Evolutionary conservation across 2,113 vertebrate species (phyloP).

Genomic region (Sorex fumeus): DNA sequence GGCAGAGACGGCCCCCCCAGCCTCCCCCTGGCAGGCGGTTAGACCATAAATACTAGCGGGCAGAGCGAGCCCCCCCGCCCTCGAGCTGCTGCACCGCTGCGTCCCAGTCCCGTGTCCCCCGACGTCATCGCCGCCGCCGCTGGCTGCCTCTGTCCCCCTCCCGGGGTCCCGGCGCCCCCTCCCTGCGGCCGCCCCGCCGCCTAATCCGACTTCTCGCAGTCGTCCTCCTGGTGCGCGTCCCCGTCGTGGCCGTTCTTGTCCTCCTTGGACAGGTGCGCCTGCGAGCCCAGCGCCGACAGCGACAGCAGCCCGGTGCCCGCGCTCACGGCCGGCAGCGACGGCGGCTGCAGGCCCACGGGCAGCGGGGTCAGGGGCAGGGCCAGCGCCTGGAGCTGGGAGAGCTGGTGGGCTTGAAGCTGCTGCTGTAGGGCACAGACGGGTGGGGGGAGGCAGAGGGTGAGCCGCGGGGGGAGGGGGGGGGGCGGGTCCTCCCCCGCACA

Average conservation of each 20-base stretch:
- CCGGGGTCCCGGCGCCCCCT: too few species aligned
- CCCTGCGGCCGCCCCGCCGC: background rate
- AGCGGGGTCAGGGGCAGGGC: conserved; percentile 96
- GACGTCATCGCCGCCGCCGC: too few species aligned
- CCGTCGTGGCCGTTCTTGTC: conserved; percentile 96
- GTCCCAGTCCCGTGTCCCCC: too few species aligned
- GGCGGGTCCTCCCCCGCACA: background rate
- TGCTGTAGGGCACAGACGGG: conserved; percentile 89
- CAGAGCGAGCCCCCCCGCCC: too few species aligned
- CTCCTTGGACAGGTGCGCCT: conserved; percentile 96
- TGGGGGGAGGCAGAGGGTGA: background rate
- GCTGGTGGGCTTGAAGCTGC: conserved; percentile 99
- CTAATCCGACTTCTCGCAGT: conserved; percentile 98
- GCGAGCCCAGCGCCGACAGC: conserved; percentile 96
- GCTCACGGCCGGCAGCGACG: conserved; percentile 93
- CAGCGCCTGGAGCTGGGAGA: conserved; percentile 98
- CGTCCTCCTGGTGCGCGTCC: conserved; percentile 94
- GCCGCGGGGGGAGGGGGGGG: too few species aligned
- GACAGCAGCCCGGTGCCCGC: conserved; percentile 96
- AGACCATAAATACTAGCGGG: too few species aligned
- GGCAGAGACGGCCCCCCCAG: too few species aligned
- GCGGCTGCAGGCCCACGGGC: conserved; percentile 95
- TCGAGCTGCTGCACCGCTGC: too few species aligned
- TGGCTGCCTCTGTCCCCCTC: too few species aligned
- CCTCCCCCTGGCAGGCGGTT: too few species aligned